Conservation (phyloP, 2,797 vertebrate genomes). For the Lagorchestes hirsutus region DNA sequence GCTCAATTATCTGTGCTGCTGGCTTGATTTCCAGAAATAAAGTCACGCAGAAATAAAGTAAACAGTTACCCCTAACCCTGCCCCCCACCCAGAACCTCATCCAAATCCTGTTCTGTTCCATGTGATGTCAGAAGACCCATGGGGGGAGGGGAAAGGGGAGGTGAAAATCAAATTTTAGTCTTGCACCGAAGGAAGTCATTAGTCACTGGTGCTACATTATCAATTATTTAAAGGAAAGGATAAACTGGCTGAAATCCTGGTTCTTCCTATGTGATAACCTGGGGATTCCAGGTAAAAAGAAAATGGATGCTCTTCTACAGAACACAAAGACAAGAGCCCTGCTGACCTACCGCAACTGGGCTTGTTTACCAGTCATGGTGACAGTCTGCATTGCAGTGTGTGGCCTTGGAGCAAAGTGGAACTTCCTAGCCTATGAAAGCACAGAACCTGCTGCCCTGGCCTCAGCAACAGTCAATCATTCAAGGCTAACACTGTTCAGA, state of each 20-base stretch:
- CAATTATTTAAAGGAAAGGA: neutral
- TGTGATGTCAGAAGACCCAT: neutral
- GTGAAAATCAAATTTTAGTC: neutral
- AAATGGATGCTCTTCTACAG: neutral
- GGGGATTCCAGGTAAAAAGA: neutral
- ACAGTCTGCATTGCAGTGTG: neutral
- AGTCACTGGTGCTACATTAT: neutral
- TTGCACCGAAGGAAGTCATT: neutral
- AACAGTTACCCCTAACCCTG: slow-evolving; percentile 29
- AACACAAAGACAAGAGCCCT: neutral
- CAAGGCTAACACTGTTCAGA: neutral
- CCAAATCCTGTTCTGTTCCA: neutral
- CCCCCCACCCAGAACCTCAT: slow-evolving; percentile 44
- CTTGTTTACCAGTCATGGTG: neutral
- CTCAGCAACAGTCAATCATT: neutral
- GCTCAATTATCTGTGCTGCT: neutral
- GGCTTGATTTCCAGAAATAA: slow-evolving; percentile 43
- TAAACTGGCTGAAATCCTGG: neutral
- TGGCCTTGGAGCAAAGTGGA: neutral
- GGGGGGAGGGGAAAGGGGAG: too few relatives aligned
- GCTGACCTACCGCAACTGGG: neutral
- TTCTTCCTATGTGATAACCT: neutral
- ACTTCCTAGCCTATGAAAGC: neutral
- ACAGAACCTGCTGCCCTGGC: neutral
- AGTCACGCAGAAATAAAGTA: slow-evolving; percentile 41